These are phyloP conservation scores for Pluvialis apricaria DNA, from an alignment of 2,113 vertebrate species.

Conservation along the genomic window DNA sequence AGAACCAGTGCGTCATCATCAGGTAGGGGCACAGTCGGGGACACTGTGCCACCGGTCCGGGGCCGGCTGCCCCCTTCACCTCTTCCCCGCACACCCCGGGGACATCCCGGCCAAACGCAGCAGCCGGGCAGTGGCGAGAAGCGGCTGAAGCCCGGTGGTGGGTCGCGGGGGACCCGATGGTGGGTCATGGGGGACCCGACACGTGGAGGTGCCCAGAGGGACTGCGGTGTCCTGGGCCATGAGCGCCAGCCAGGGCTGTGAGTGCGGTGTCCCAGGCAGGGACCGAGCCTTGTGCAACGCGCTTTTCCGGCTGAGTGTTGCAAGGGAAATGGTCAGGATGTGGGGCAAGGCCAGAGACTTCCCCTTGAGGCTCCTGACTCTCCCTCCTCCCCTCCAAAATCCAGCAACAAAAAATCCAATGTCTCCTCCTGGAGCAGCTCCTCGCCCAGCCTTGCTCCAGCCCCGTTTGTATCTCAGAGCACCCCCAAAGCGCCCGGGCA, in stretches of 20 bases:
- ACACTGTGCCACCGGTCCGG: rapidly evolving
- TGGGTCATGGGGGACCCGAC: background rate
- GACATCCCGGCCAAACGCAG: background rate
- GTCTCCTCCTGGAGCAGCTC: background rate
- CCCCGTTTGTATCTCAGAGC: background rate
- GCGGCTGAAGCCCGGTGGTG: background rate
- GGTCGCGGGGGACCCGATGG: background rate
- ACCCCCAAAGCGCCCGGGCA: background rate
- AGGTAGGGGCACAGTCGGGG: slow-evolving; percentile 46
- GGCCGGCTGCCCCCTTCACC: background rate
- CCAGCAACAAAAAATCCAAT: background rate
- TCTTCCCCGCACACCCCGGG: background rate
- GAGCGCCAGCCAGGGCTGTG: background rate
- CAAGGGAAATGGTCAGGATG: slow-evolving; percentile 10
- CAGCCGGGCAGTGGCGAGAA: rapidly evolving
- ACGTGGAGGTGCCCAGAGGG: background rate
- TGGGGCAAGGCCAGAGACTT: slow-evolving; percentile 30
- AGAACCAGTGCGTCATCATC: slow-evolving; percentile 98
- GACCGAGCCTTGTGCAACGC: background rate
- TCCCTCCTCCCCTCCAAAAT: background rate
- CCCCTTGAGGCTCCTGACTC: background rate
- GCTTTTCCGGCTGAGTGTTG: background rate
- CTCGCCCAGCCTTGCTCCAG: background rate
- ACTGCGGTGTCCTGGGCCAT: rapidly evolving
- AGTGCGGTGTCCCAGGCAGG: background rate